phyloP scores from a whole-genome alignment of 1,140 invertebrate species.

The Eubasilissa regina region DNA sequence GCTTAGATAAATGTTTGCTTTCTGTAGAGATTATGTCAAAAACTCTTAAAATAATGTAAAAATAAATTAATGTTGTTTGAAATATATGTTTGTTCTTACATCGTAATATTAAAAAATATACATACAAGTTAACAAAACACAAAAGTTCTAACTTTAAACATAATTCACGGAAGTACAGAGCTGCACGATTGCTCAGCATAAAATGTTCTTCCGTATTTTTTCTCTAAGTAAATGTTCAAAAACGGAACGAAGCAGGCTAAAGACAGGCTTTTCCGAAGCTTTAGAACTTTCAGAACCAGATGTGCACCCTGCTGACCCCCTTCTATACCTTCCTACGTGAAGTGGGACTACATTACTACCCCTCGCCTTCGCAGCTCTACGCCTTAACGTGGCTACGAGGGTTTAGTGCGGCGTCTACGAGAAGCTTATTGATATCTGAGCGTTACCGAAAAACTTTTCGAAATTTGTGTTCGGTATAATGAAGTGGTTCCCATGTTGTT shows the following conservation, averaged over 20 bases:
- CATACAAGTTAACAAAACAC: neutral
- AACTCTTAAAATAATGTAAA: too few species aligned
- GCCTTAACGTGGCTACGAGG: neutral
- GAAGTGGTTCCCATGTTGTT: neutral
- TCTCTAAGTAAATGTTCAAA: conserved; percentile 24
- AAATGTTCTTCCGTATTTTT: conserved; percentile 27
- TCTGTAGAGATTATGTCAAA: too few species aligned
- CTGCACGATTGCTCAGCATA: conserved; percentile 23
- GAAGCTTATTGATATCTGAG: conserved; percentile 2
- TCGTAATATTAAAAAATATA: too few species aligned
- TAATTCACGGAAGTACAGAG: conserved; percentile 27
- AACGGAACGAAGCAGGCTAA: conserved; percentile 17
- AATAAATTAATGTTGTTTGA: too few species aligned
- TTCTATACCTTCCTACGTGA: conserved; percentile 13
- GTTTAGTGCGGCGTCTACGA: conserved; percentile 2
- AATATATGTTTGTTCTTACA: too few species aligned
- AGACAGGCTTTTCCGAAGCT: conserved; percentile 41
- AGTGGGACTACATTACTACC: neutral
- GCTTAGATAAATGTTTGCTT: too few species aligned
- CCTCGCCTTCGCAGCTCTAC: neutral
- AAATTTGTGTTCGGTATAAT: neutral
- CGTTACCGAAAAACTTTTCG: conserved; percentile 8
- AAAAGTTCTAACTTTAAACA: conserved; percentile 15
- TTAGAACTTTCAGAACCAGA: conserved; percentile 53
- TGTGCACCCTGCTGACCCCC: conserved; percentile 44